A percentile compares a stretch with the other conserved stretches of the same genome.
Evolutionary conservation across 2,888 invertebrate species (phyloP).

Genomic region (Antheraea yamamai): DNA sequence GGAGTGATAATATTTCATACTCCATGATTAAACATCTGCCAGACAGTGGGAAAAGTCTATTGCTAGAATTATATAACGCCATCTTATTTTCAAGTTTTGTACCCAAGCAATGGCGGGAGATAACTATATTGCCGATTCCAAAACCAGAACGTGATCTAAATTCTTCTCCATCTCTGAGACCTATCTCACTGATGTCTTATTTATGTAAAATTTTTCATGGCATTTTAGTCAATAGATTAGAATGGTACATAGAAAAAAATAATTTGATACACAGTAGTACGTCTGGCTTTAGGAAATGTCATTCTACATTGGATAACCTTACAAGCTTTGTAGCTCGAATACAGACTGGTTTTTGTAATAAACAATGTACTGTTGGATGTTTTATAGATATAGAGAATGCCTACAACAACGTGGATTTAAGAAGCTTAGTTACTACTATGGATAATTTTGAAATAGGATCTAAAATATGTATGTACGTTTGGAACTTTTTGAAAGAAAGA

Average conservation of each 20-base stretch:
- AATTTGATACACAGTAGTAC: slow-evolving; percentile 26
- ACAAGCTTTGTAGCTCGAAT: slow-evolving; percentile 22
- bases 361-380: slow-evolving; percentile 27
- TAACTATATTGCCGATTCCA: slow-evolving; percentile 30
- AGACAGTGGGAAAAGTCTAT: slow-evolving; percentile 14
- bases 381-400: slow-evolving; percentile 39
- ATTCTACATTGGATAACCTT: slow-evolving; percentile 27
- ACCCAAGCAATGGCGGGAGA: slow-evolving; percentile 32
- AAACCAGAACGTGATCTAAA: slow-evolving; percentile 24
- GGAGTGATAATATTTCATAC: slow-evolving; percentile 11
- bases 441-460: slow-evolving; percentile 29
- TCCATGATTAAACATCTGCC: slow-evolving; percentile 28
- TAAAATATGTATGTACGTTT: slow-evolving; percentile 32
- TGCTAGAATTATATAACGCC: slow-evolving; percentile 21
- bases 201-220: slow-evolving; percentile 28
- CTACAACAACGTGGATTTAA: slow-evolving; percentile 34
- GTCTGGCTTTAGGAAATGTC: slow-evolving; percentile 25
- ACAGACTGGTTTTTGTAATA: slow-evolving; percentile 30
- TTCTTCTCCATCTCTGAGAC: slow-evolving; percentile 20
- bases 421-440: slow-evolving; percentile 24
- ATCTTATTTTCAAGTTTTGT: slow-evolving; percentile 22
- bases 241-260: slow-evolving; percentile 15
- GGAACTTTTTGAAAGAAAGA: slow-evolving; percentile 29
- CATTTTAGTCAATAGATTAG: slow-evolving; percentile 26
- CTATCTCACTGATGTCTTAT: slow-evolving; percentile 29